Conservation (phyloP, 1,140 invertebrate species). For the Thaumatotibia leucotreta region DNA sequence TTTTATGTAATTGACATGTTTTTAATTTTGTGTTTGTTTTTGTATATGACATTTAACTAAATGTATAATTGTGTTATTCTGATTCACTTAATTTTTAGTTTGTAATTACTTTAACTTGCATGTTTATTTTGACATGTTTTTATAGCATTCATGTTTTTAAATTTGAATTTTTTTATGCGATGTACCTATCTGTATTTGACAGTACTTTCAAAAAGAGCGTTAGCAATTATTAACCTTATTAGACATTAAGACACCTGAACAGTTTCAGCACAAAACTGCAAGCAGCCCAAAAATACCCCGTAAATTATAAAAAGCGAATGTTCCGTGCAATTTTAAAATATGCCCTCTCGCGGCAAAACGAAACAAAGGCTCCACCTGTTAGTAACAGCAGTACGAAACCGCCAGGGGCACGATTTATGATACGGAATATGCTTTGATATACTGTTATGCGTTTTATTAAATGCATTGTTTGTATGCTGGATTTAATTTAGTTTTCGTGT, state of each 20-base stretch:
- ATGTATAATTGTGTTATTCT: too few relatives aligned
- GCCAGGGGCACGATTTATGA: background rate
- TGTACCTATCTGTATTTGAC: too few relatives aligned
- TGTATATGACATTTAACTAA: too few relatives aligned
- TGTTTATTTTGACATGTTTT: too few relatives aligned
- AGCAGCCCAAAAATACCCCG: background rate
- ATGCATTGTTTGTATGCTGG: slow-evolving; percentile 4
- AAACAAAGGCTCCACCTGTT: slow-evolving; percentile 6
- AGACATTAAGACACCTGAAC: background rate
- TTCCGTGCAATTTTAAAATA: slow-evolving; percentile 8
- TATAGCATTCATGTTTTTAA: too few relatives aligned
- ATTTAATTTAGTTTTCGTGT: slow-evolving; percentile 9
- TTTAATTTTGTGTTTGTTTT: too few relatives aligned
- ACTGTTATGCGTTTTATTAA: slow-evolving; percentile 12
- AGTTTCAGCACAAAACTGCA: background rate
- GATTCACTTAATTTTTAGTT: too few relatives aligned
- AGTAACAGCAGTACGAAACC: slow-evolving; percentile 5
- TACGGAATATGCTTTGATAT: slow-evolving; percentile 9
- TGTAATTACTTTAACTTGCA: too few relatives aligned
- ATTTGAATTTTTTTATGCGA: too few relatives aligned
- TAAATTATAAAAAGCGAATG: background rate
- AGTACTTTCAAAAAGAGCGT: too few relatives aligned
- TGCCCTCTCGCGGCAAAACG: background rate
- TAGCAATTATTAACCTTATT: too few relatives aligned
- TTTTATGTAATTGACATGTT: too few relatives aligned